Conservation (phyloP, 1,140 invertebrate species). For the Sarcophaga peregrina region DNA sequence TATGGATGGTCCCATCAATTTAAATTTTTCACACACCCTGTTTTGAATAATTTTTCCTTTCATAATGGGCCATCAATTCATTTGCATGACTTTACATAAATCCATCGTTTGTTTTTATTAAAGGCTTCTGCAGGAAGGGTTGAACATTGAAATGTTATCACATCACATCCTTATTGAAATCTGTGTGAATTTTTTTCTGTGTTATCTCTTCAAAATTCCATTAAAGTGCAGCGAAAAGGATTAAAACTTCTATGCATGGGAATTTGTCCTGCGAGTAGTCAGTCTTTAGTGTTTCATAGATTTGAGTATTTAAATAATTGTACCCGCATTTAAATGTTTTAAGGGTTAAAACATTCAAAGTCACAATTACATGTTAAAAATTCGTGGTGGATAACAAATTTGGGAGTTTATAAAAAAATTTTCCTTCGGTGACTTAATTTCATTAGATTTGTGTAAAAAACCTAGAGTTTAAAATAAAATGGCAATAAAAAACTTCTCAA, state of each 20-base stretch:
- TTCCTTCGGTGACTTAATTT: too few relatives aligned
- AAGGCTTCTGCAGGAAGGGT: background rate
- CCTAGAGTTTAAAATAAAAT: too few relatives aligned
- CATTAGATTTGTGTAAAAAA: too few relatives aligned
- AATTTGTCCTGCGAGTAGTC: too few relatives aligned
- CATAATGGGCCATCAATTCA: background rate
- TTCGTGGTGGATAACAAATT: background rate
- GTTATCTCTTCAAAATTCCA: background rate
- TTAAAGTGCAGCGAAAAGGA: background rate
- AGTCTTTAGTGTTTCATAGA: too few relatives aligned
- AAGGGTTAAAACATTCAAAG: conserved; percentile 7
- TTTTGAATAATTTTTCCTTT: background rate
- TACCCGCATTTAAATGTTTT: background rate
- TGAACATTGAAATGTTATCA: background rate
- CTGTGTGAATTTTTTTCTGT: background rate
- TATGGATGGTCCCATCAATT: background rate
- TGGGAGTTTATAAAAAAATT: too few relatives aligned
- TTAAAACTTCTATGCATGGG: background rate
- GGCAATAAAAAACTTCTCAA: too few relatives aligned
- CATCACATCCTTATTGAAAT: background rate
- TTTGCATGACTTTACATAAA: conserved; percentile 1
- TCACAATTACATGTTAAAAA: background rate
- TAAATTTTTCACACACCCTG: background rate
- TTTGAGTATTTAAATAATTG: too few relatives aligned
- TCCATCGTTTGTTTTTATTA: background rate